Evolutionary conservation across 1,140 invertebrate genomes (phyloP), one percentile per base, ranked within the genome.

Genomic region (Megalopta genalis): DNA sequence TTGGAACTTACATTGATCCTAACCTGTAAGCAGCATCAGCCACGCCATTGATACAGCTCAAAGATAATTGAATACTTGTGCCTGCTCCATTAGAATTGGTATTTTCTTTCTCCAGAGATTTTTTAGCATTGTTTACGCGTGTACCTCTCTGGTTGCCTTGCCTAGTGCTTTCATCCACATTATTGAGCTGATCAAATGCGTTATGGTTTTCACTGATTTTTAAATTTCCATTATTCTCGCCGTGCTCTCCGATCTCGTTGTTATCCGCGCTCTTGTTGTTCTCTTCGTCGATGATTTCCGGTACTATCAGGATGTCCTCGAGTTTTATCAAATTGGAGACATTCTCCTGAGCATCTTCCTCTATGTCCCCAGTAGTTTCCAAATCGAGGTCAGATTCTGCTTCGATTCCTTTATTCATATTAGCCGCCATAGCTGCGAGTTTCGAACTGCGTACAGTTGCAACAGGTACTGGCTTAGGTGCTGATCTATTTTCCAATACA

Each of bases 381-480:
- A 88, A 14, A n/a, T 91, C 83, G 9, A 76, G 23, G 2, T 90
- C 86, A 1, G 66, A 25, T 2, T 84, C 85, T 46, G 67, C 16
- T 16, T 82, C 83, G 37, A 67, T 67, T 32, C 62, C 39, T 69
- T 88, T 90, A 27, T 89, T 91, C 57, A 93, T 89, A 66, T 92
- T 93, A 12, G 91, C 91, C 12, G 89, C 92, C 92, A 93, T 93
- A 0, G 92, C 92, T 2, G 88, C 87, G 0, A 93, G 87, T 49
- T 93, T 93, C 0, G 92, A 91, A 60, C 92, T 93, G 63, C 90
- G 88, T 18, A 91, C 69, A 25, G 90, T 88, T 2, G 90, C 89
- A 0, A 89, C 0, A 12, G 92, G 91, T n/a, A 93, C 67, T 7
- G 90, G 83, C 23, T 91, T 92, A 2, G 83, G 71, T 0, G 49